Evolutionary conservation across 1,140 invertebrate genomes (phyloP), one percentile per base, ranked within the genome.

Genomic region (Hyphantria cunea): DNA sequence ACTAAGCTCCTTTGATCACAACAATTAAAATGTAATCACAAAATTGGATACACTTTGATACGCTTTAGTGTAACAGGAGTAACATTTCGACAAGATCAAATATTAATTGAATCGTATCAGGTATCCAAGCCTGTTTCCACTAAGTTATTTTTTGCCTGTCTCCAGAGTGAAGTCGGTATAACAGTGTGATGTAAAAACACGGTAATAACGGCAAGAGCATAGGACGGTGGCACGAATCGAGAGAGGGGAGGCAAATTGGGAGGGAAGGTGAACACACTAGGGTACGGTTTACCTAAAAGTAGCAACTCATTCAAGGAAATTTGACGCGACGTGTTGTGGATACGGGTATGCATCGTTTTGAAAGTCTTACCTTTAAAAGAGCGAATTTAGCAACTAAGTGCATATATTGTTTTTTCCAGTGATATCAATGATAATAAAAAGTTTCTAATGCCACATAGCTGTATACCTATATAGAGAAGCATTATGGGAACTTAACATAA

Each of bases 201-300:
- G 15, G 48, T 12, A 33, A 51, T 50, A 60, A 51, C 44, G 34
- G 15, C 14, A 37, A 45, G 11, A 58, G 48, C 55, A 58, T 48
- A 44, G 45, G 55, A 39, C 9, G 55, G 44, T 49, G n/a, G 45
- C 14, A 37, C 33, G 55, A 39, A 49, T 49, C 55, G 55, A 58
- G 55, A 14, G 45, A 53, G 52, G 25, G 14, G n/a, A 31, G 32
- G 12, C 34, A 58, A 58, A 58, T 58, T 58, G 55, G 45, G 32
- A 49, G 45, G 55, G 55, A 49, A 58, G 32, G 45, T 58, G 45
- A 31, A 47, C 41, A 58, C 55, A 49, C 14, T 39, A 13, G 14
- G 5, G 39, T 25, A n/a, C 45, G 32, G 31, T 58, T 49, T 45
- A 39, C 2, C 55, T 58, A 32, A 45, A 58, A 49, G 45, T 31